Conservation (phyloP, 37 sponge, comb jelly and placozoan genomes). For the Aphrocallistes beatrix region DNA sequence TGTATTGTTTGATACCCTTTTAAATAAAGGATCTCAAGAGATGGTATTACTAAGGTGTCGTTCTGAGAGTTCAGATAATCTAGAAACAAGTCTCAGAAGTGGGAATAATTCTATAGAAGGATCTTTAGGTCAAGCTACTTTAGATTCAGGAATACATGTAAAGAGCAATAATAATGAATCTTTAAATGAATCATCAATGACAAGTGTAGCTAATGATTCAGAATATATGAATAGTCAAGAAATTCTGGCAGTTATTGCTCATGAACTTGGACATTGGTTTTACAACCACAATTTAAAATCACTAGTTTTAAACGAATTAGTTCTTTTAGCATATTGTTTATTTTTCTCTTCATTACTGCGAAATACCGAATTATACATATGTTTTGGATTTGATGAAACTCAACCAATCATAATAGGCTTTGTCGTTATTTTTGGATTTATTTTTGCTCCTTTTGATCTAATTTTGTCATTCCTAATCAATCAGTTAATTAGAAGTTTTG, state of each 20-base stretch:
- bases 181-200: not conserved
- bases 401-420: constrained; percentile 78
- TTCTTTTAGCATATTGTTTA: not conserved
- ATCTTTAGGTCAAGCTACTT: not conserved
- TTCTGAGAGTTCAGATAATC: too few relatives aligned
- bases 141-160: too few relatives aligned
- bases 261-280: constrained; percentile 96
- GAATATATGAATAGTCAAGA: constrained; percentile 33
- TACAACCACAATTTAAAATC: constrained; percentile 62
- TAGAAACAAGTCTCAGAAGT: too few relatives aligned
- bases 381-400: constrained; percentile 76
- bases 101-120: not conserved
- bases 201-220: not conserved
- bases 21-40: constrained; percentile 48
- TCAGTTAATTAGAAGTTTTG: constrained; percentile 63
- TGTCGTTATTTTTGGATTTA: constrained; percentile 52
- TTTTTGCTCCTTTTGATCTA: constrained; percentile 36
- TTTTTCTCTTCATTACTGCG: not conserved
- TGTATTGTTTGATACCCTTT: constrained; percentile 89
- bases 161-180: too few relatives aligned
- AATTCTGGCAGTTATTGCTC: constrained; percentile 74
- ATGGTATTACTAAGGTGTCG: too few relatives aligned
- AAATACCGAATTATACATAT: constrained; percentile 36
- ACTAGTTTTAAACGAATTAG: not conserved
- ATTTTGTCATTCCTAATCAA: constrained; percentile 48